Evolutionary conservation across 2,797 vertebrate species (phyloP), one percentile per base, ranked within the genome.

Genomic region (Chiroxiphia lanceolata): DNA sequence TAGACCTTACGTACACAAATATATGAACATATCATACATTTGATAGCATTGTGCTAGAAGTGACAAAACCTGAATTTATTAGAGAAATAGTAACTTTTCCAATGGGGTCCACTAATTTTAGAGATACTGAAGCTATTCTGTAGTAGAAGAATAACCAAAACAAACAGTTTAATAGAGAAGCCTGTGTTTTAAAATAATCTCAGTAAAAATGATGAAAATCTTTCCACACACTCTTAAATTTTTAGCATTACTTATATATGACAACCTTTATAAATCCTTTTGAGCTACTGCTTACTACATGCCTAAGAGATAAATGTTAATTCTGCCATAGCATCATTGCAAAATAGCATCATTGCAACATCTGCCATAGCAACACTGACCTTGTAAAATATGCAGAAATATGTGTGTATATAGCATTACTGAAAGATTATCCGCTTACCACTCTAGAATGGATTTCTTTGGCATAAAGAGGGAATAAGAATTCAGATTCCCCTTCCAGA

Each of bases 401-500:
- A 33, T 2, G 1, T 63, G 4, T 25, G 11, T 29, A 53, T 57
- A 71, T 71, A 87, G 22, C 38, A 70, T 34, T 88, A 34, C 1
- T 78, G 34, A 56, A 78, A 89, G 38, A 42, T 71, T 50, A 36
- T 36, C 22, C 57, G 71, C 98, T 97, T 98, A 99, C 99, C 98
- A 98, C 97, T 98, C 99, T 98, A 53, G 99, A 99, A 97, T 98
- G 98, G 95, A 99, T 99, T 98, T 99, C 99, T 97, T 99, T 97
- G 96, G 98, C 99, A 78, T 99, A 99, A 83, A 99, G 92, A 4
- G 99, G 99, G 83, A 98, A 98, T 51, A 99, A 98, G 95, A 99
- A 99, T 96, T 99, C 99, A 0, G 99, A 99, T 88, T 99, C 99
- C 57, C 99, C 99, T 90, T 99, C 99, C 92, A 99, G 97, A 80